phyloP scores from a whole-genome alignment of 1,140 invertebrate genomes.

The Riptortus pedestris region DNA sequence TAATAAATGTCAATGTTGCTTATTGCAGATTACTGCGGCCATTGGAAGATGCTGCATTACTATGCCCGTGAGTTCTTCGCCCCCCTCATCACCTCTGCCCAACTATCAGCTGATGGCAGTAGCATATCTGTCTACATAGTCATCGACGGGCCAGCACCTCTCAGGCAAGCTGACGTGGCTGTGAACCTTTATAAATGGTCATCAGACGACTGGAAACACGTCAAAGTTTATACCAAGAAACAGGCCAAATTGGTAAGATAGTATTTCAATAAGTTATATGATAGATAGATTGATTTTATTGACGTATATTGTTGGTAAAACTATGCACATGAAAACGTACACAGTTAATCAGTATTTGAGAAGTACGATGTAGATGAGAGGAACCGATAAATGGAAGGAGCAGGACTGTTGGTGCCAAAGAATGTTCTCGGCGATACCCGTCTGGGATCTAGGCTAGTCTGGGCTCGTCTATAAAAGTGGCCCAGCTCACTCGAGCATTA shows the following conservation, averaged over 20 bases:
- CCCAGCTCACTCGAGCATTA: too few relatives aligned
- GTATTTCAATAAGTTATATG: too few relatives aligned
- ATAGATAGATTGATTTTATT: too few relatives aligned
- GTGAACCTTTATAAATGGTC: conserved; percentile 3
- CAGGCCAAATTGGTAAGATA: conserved; percentile 20
- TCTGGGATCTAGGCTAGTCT: too few relatives aligned
- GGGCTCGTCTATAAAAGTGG: too few relatives aligned
- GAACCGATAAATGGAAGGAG: too few relatives aligned
- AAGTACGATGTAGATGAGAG: too few relatives aligned
- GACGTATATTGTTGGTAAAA: too few relatives aligned
- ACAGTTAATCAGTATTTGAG: too few relatives aligned
- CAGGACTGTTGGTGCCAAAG: too few relatives aligned
- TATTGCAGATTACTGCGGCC: conserved; percentile 60
- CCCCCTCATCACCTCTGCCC: conserved; percentile 52
- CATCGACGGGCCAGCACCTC: conserved; percentile 37
- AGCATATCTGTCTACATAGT: conserved; percentile 41
- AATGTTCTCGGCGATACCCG: too few relatives aligned
- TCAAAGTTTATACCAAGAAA: neutral
- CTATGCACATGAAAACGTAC: too few relatives aligned
- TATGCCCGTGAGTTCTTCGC: conserved; percentile 76
- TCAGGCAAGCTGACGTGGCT: conserved; percentile 28
- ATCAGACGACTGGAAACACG: neutral
- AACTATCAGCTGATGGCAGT: conserved; percentile 35
- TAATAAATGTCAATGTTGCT: neutral
- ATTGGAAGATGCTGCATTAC: conserved; percentile 90